Percentiles rank a stretch among this genome's conserved stretches.
phyloP scores from a whole-genome alignment of 1,140 invertebrate species.

The Bombus picipes region DNA sequence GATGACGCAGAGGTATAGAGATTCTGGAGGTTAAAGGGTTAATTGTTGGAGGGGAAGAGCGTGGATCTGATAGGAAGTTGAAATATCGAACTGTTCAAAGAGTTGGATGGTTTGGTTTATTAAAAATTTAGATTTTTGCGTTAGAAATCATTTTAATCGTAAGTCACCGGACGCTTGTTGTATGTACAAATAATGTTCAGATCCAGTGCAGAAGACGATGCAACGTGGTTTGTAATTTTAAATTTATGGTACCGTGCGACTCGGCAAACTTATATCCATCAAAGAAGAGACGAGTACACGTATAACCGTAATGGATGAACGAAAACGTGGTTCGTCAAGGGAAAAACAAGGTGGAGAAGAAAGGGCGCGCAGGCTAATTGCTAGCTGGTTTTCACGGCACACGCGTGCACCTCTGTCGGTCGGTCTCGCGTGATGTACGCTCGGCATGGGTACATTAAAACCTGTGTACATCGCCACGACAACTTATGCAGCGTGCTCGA shows the following conservation, averaged over 20 bases:
- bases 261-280: not conserved
- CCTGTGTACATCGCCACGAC: constrained; percentile 31
- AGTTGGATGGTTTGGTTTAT: no score
- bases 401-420: constrained; percentile 41
- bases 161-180: not conserved
- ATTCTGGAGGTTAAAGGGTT: not conserved
- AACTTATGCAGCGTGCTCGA: constrained; percentile 67
- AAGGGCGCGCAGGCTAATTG: constrained; percentile 31
- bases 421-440: constrained; percentile 31
- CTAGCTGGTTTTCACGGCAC: constrained; percentile 23
- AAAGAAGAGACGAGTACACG: not conserved
- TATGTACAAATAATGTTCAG: not conserved
- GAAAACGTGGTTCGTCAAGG: not conserved
- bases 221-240: not conserved
- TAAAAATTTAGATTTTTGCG: not conserved
- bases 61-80: not conserved
- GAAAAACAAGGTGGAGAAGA: not conserved
- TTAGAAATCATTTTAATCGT: not conserved
- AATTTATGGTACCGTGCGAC: not conserved
- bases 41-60: not conserved
- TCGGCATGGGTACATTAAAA: constrained; percentile 31
- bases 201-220: not conserved
- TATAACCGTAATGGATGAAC: not conserved
- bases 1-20: not conserved
- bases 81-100: not conserved